Conservation (phyloP, 2,113 vertebrate species). For the Vicugna pacos region DNA sequence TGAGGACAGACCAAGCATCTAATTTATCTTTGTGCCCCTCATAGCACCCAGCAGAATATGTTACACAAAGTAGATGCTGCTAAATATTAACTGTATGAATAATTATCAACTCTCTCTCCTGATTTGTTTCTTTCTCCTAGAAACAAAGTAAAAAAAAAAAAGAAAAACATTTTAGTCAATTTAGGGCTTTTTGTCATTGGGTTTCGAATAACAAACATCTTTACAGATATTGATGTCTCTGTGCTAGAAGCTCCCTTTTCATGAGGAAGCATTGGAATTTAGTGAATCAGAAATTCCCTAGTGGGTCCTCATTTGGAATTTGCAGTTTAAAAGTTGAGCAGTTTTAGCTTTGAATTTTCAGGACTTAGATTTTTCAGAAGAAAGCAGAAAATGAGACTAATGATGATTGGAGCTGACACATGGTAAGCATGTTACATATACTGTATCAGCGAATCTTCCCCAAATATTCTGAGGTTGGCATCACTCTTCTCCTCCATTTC, state of each 20-base stretch:
- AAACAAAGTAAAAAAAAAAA: neutral
- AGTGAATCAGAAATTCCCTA: neutral
- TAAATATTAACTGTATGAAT: neutral
- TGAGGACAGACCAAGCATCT: neutral
- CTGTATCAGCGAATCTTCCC: neutral
- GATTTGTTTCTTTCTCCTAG: neutral
- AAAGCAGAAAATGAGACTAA: neutral
- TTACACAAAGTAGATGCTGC: neutral
- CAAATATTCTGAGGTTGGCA: neutral
- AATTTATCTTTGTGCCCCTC: neutral
- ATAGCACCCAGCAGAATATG: neutral
- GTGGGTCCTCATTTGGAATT: neutral
- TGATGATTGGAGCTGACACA: neutral
- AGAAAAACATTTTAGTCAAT: neutral
- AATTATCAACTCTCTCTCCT: neutral
- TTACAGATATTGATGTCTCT: neutral
- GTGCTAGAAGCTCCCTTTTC: neutral
- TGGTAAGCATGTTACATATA: neutral
- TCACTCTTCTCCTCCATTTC: neutral
- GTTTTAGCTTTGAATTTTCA: neutral
- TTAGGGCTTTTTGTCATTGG: neutral
- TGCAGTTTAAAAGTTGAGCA: neutral
- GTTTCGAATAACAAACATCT: neutral
- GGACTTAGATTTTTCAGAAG: neutral
- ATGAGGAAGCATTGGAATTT: neutral